Evolutionary conservation across 1,140 invertebrate genomes (phyloP), one percentile per base, ranked within the genome.

Genomic region (Philotrypesis tridentata): DNA sequence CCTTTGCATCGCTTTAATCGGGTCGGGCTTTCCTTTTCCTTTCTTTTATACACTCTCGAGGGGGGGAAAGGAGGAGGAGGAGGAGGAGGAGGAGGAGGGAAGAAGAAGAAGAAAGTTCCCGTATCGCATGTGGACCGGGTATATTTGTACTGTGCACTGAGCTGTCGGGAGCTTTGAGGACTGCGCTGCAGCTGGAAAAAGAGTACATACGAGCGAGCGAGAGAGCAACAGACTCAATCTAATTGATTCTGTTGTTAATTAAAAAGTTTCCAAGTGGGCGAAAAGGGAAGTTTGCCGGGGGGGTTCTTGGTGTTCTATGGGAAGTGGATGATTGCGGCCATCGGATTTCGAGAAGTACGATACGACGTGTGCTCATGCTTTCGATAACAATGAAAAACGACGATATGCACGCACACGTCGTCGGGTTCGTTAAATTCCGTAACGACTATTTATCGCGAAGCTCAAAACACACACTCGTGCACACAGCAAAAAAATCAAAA

Each of bases 241-340:
- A 70, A 70, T 70, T 70, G 67, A 37, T 70, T 70, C 67, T 70
- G 1, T 33, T 70, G 67, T 33, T 33, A 70, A 70, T 70, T 70
- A 70, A 70, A 70, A 70, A 70, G 12, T 29, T 65, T 65, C 1
- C 14, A 17, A 17, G 2, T n/a, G 17, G 48, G 48, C n/a, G n/a
- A n/a, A 17, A n/a, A 43, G 7, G 1, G 7, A 11, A 7, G n/a
- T n/a, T n/a, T n/a, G n/a, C n/a, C n/a, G n/a, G n/a, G n/a, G n/a
- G n/a, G 48, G 14, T 17, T 55, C 48, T n/a, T 55, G 17, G 21
- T 55, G 5, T 55, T 55, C 7, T 55, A 55, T n/a, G 14, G 21
- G 17, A 8, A n/a, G 17, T 14, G 21, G n/a, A 21, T 55, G n/a
- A n/a, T n/a, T n/a, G n/a, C 7, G 48, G 21, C 21, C 21, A 21